Evolutionary conservation across 23 tunicate genomes (phyloP).

Genomic region (Styela clava): DNA sequence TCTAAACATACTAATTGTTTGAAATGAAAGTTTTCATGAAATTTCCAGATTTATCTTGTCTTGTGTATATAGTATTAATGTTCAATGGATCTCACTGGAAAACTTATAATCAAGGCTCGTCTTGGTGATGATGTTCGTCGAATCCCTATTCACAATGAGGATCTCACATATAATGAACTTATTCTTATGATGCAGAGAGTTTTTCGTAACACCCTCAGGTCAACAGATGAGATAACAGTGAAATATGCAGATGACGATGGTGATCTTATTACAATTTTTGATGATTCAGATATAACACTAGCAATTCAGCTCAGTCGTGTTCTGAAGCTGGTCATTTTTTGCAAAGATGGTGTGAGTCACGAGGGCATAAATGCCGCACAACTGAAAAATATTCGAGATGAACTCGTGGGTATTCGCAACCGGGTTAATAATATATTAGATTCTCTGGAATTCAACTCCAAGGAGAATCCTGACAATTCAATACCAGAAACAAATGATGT

Average conservation of each 20-base stretch:
- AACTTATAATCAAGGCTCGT: slow-evolving; percentile 82
- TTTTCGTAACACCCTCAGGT: slow-evolving; percentile 57
- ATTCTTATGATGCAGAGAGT: slow-evolving; percentile 95
- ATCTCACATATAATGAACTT: slow-evolving; percentile 89
- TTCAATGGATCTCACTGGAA: slow-evolving; percentile 74
- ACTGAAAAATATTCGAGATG: slow-evolving; percentile 35
- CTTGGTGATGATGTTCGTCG: slow-evolving; percentile 88
- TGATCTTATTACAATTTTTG: slow-evolving; percentile 89
- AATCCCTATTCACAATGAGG: slow-evolving; percentile 89
- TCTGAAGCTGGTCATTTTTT: slow-evolving; percentile 69
- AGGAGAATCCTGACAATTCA: not conserved
- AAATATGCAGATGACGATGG: slow-evolving; percentile 95
- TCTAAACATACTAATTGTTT: no score
- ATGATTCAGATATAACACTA: slow-evolving; percentile 88
- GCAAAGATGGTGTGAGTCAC: slow-evolving; percentile 34
- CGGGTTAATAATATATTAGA: slow-evolving; percentile 62
- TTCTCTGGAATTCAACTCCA: slow-evolving; percentile 12
- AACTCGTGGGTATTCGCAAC: slow-evolving; percentile 62
- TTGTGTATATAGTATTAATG: no score
- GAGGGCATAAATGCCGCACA: not conserved
- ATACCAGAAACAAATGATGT: not conserved
- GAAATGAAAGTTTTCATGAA: no score
- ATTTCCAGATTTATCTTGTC: no score
- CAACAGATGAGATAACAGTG: slow-evolving; percentile 62
- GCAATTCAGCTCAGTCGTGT: slow-evolving; percentile 87